Evolutionary conservation across 2,113 vertebrate species (phyloP).

Genomic region (Pollimyrus isidori): DNA sequence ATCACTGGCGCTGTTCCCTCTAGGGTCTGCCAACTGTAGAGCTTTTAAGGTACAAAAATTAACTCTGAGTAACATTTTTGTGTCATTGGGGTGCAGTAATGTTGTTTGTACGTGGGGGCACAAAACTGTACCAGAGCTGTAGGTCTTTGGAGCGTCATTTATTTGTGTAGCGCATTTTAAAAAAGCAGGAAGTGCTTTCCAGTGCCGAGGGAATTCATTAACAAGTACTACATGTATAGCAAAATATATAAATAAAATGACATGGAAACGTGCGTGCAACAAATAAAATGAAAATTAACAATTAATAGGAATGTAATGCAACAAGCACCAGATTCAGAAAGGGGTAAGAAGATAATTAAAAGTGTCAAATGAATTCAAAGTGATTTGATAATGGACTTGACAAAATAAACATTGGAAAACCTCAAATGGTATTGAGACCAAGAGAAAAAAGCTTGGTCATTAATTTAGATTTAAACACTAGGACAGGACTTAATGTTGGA

Average conservation of each 20-base stretch:
- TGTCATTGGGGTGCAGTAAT: background rate
- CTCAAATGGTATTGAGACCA: background rate
- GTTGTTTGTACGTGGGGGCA: background rate
- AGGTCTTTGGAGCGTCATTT: background rate
- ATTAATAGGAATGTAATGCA: background rate
- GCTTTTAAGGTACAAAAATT: background rate
- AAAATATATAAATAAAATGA: background rate
- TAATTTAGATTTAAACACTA: background rate
- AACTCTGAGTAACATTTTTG: background rate
- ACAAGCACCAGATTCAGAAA: background rate
- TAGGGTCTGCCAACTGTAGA: background rate
- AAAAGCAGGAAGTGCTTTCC: background rate
- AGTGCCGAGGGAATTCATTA: background rate
- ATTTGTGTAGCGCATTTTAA: background rate
- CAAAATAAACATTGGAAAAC: background rate
- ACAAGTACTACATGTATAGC: background rate
- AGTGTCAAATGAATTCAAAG: background rate
- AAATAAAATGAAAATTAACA: background rate
- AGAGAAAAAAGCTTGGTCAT: background rate
- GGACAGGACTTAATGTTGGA: background rate
- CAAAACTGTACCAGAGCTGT: background rate
- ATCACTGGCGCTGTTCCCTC: background rate
- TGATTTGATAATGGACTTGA: background rate
- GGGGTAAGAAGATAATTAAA: background rate
- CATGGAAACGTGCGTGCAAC: background rate